phyloP scores from a whole-genome alignment of 2,888 invertebrate species.

The Sepiola atlantica region DNA sequence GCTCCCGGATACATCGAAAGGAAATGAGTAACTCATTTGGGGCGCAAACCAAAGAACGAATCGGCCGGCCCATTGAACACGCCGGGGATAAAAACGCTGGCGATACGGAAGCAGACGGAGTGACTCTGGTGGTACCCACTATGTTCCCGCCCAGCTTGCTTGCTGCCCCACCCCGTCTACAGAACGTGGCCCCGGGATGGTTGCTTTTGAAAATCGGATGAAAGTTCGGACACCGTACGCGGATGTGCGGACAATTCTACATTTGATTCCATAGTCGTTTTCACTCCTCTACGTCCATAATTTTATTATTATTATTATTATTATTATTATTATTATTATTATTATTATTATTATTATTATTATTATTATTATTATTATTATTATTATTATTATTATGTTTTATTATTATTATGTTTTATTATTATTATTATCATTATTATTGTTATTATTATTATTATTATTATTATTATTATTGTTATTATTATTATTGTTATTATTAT shows the following conservation, averaged over 20 bases:
- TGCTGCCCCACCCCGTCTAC: background rate
- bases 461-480: no score
- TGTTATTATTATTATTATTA: no score
- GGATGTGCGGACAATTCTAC: background rate
- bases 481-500: no score
- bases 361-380: no score
- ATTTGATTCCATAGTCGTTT: background rate
- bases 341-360: no score
- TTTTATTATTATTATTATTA: background rate
- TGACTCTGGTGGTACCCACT: background rate
- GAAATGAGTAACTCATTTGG: constrained; percentile 11
- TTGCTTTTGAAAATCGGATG: background rate
- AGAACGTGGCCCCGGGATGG: background rate
- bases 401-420: no score
- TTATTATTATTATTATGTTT: no score
- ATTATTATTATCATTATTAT: no score
- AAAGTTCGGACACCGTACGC: background rate
- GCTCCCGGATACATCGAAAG: background rate
- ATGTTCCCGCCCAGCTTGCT: no score
- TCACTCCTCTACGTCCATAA: background rate
- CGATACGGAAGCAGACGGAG: background rate
- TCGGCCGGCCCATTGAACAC: background rate
- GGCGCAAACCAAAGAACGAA: constrained; percentile 19
- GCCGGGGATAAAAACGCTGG: constrained; percentile 9
- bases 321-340: no score